These are phyloP conservation scores for Diogma glabrata DNA, from an alignment of 2,888 invertebrate species.

Conservation along the genomic window DNA sequence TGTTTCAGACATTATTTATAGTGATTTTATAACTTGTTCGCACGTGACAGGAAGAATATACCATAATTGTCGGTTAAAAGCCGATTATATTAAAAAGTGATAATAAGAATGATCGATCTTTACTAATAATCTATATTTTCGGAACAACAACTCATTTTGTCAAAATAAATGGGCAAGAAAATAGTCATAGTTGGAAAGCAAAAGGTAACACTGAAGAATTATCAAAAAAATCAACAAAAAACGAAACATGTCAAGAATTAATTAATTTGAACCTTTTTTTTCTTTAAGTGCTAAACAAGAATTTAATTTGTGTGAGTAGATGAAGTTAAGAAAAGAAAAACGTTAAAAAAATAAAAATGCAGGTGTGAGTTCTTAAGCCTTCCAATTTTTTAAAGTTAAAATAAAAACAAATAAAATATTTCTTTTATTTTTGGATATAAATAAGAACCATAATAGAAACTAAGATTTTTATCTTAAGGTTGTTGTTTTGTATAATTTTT, in stretches of 20 bases:
- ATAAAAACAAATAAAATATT: no score
- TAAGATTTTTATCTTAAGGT: slow-evolving; percentile 4
- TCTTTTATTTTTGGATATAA: slow-evolving; percentile 7
- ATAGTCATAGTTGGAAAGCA: no score
- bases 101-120: slow-evolving; percentile 1
- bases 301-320: slow-evolving; percentile 7
- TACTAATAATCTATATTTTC: slow-evolving; percentile 2
- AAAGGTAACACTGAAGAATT: slow-evolving; percentile 7
- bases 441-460: slow-evolving; percentile 8
- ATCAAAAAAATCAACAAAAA: not conserved
- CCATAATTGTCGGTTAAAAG: no score
- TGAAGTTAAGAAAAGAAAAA: not conserved
- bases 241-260: slow-evolving; percentile 10
- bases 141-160: no score
- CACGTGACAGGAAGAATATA: slow-evolving; percentile 8
- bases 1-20: no score
- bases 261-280: slow-evolving; percentile 10
- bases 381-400: slow-evolving; percentile 9
- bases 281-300: slow-evolving; percentile 9
- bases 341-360: slow-evolving; percentile 5
- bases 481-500: slow-evolving; percentile 1
- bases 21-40: no score
- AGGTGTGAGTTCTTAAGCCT: slow-evolving; percentile 9
- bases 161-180: no score
- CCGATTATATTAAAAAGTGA: not conserved